phyloP scores from a whole-genome alignment of 2,888 invertebrate genomes.

The Ferdinandea cuprea region DNA sequence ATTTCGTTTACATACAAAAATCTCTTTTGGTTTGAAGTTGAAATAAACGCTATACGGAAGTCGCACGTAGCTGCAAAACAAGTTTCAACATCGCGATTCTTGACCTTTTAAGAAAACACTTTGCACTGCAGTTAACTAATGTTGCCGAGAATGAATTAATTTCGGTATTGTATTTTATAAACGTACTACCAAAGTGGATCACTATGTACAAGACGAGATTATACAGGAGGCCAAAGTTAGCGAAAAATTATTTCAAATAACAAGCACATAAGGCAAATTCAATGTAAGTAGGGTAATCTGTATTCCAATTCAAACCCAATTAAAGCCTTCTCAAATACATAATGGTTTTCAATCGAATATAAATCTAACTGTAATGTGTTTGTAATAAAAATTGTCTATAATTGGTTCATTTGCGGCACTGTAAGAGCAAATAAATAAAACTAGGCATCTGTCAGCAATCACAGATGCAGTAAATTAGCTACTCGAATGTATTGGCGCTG shows the following conservation, averaged over 20 bases:
- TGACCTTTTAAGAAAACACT: too few relatives aligned
- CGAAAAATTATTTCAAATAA: background rate
- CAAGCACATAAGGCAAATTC: background rate
- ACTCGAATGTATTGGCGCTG: slow-evolving; percentile 16
- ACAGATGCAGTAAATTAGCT: slow-evolving; percentile 15
- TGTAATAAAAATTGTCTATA: slow-evolving; percentile 21
- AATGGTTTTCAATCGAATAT: background rate
- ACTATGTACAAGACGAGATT: background rate
- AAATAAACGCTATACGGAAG: too few relatives aligned
- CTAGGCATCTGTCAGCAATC: slow-evolving; percentile 44
- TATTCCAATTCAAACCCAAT: background rate
- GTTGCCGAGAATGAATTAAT: too few relatives aligned
- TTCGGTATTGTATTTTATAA: too few relatives aligned
- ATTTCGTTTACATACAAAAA: too few relatives aligned
- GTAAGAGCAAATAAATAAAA: slow-evolving; percentile 14
- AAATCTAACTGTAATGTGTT: slow-evolving; percentile 1
- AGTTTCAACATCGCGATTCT: too few relatives aligned
- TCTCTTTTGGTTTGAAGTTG: too few relatives aligned
- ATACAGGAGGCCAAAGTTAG: background rate
- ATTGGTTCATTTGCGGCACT: background rate
- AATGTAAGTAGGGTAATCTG: background rate
- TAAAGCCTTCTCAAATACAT: background rate
- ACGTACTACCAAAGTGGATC: too few relatives aligned
- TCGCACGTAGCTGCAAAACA: too few relatives aligned
- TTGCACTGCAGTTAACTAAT: too few relatives aligned